Evolutionary conservation across 2,113 vertebrate genomes (phyloP).

Genomic region (Paradoxurus hermaphroditus): DNA sequence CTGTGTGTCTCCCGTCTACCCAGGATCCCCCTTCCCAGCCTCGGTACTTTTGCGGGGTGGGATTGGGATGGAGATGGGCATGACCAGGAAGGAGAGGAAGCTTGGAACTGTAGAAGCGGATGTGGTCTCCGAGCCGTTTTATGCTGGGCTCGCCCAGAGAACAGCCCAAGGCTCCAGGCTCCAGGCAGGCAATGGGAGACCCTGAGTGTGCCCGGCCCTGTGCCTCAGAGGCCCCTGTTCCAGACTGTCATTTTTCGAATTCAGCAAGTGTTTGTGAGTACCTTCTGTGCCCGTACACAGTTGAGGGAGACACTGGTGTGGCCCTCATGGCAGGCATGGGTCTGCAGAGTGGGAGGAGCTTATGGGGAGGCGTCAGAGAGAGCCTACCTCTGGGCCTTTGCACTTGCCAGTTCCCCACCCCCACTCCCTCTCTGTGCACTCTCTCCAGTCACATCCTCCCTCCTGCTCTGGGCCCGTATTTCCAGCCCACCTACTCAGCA

Average conservation of each 20-base stretch:
- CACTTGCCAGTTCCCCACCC: neutral
- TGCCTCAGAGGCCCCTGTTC: neutral
- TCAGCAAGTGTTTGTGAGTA: neutral
- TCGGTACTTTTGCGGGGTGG: neutral
- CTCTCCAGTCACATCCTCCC: neutral
- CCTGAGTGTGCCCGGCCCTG: fast-evolving
- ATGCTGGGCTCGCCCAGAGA: neutral
- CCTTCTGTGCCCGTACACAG: neutral
- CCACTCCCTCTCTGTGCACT: neutral
- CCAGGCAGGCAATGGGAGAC: neutral
- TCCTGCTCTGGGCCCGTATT: neutral
- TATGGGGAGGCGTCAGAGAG: too few relatives aligned
- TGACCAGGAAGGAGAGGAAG: neutral
- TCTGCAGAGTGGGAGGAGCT: neutral
- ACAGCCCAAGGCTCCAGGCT: neutral
- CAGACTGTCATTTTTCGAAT: neutral
- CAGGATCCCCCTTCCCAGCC: neutral
- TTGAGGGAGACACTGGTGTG: fast-evolving
- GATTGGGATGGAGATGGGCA: neutral
- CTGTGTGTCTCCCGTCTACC: neutral
- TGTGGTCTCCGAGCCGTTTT: neutral
- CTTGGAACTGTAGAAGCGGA: neutral
- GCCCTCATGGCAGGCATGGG: neutral
- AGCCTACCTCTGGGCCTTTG: neutral
- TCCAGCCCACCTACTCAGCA: neutral